Base-by-base conservation (phyloP, 1,140 invertebrate species). In the Asobara japonica region DNA sequence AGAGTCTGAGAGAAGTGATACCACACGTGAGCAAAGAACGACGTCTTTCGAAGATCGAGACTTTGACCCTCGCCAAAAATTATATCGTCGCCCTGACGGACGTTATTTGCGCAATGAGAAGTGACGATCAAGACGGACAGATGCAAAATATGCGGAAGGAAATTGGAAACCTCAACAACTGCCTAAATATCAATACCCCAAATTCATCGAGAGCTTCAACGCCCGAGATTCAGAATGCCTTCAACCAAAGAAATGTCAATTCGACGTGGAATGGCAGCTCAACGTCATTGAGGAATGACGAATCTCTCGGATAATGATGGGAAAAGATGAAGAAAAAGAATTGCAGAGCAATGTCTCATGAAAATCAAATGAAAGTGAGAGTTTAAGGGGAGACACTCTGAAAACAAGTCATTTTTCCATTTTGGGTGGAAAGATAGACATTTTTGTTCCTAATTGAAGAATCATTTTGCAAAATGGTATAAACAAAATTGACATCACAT, bases 31-130 rank as follows among this genome's bases (percentile, higher is more conserved):
- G 93, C 79, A 93, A 95, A 86, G 95, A 96, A 78, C 86, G 92
- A 61, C 94, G 94, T 82, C 86, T 97, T 48, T 95, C 94, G 5
- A 97, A 97, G 88, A 96, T 97, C 80, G 96, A 97, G 87, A 97
- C 96, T 0, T 86, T 97, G 66, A 96, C 95, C 2, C 87, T 97
- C 82, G 96, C 96, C 73, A 96, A 96, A 89, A 96, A 97, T 89
- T 97, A 97, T 86, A 97, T 97, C 77, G 96, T 96, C 89, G 95
- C 96, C 0, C 88, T 97, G 66, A 96, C 95, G 13, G 96, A 96
- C 83, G 93, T 95, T 61, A 95, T 96, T 80, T 94, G 92, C 82
- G 91, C 91, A 31, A 92, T 93, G 87, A 83, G 91, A 75, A 90
- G 88, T 20, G 91, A 92, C 27, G 85, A 88, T 27, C 79, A 80